Evolutionary conservation across 2,797 vertebrate species (phyloP).

Genomic region (Pangasius sanitwongsei): DNA sequence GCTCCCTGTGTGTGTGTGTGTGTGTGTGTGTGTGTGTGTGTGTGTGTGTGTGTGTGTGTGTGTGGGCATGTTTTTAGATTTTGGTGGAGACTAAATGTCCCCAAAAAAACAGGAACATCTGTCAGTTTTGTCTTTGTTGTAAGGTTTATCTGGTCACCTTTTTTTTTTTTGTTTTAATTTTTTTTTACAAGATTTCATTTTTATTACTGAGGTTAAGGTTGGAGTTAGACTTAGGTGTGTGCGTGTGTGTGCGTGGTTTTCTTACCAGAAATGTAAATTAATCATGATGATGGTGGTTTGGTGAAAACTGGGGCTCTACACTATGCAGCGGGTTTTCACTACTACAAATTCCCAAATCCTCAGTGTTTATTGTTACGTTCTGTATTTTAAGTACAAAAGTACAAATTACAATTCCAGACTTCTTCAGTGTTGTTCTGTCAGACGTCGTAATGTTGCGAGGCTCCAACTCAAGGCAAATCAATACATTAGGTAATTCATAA

Average conservation of each 20-base stretch:
- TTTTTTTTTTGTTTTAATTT: background rate
- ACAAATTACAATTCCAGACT: background rate
- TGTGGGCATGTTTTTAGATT: background rate
- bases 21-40: background rate
- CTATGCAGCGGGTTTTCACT: slow-evolving; percentile 1
- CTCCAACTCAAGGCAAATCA: background rate
- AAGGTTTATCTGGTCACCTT: background rate
- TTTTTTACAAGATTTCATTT: background rate
- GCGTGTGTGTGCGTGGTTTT: slow-evolving; percentile 1
- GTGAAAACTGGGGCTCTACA: background rate
- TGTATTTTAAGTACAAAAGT: background rate
- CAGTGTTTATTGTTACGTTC: background rate
- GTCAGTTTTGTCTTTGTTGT: background rate
- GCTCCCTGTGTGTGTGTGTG: background rate
- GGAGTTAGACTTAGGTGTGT: background rate
- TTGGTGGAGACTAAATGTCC: background rate
- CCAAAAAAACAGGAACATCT: background rate
- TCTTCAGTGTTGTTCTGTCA: background rate
- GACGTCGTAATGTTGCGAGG: background rate
- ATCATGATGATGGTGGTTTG: background rate
- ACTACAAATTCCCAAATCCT: slow-evolving; percentile 1
- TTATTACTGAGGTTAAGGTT: background rate
- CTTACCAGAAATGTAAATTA: background rate
- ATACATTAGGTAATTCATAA: background rate
- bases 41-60: background rate